Evolutionary conservation across 2,888 invertebrate genomes (phyloP), one percentile per base, ranked within the genome.

Genomic region (Synergus itoensis): DNA sequence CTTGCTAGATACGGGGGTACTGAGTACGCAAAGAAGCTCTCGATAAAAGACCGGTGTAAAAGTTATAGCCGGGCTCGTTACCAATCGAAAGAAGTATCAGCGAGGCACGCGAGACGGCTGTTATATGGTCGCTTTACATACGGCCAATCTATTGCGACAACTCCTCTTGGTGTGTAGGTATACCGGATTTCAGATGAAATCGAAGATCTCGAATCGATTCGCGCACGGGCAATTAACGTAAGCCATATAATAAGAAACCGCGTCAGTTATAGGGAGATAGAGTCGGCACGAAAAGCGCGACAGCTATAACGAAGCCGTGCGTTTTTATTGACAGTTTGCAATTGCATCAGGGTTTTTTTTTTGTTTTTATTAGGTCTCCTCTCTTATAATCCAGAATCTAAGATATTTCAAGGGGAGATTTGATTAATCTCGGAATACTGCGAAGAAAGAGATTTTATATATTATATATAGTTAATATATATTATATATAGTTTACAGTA

Each of bases 171-270:
- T 53, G 73, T 73, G 73, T 73, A 73, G 73, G 73, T 73, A 73
- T 73, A 73, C 69, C 69, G 69, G 69, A 73, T 73, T 73, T 73
- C 73, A 73, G 73, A 73, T 73, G 73, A 73, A 73, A 73, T 73
- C 73, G n/a, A 73, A 73, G 73, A 73, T 73, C 36, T 73, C 36
- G 36, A 53, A 73, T 73, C 73, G 48, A 73, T 73, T 36, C 36
- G 53, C 53, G 53, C 28, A 73, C 53, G 36, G 53, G 53, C 53
- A 73, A 73, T 73, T 73, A 67, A 67, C 67, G 67, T 67, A 43
- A 45, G 67, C 45, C 67, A 60, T 60, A 60, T 21, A 60, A 67
- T 67, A 67, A 73, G 73, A 28, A 36, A 36, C 36, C n/a, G 73
- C 73, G 73, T 73, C 73, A 73, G 36, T 48, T 14, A 16, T 28